Base-by-base conservation (phyloP, 2,113 vertebrate genomes). In the Cyprinodon brontotheroides region DNA sequence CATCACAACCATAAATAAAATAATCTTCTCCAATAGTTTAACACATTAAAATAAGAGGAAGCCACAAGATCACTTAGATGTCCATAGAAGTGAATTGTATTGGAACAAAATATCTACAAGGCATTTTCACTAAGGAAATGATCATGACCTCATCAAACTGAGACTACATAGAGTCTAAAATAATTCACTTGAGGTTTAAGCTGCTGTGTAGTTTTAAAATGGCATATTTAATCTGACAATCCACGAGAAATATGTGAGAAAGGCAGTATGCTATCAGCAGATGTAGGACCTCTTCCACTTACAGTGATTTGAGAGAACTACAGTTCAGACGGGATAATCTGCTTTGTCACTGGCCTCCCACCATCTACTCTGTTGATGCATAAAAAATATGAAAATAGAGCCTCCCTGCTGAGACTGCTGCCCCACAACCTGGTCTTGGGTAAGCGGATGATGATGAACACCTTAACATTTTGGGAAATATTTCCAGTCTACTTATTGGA, bases 271-370 rank as follows among this genome's bases (percentile, higher is more conserved):
- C 86, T 92, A 88, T 88, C 86, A 62, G 74, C 72, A 75, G 70
- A 66, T 60, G 40, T 77, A 76, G 80, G 83, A 89, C 74, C 71
- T 78, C 74, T 82, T 72, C 65, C 72, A 65, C 82, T 81, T 73
- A 43, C 45, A 61, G 68, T 45, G 80, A 91, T 88, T 88, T 88
- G 79, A 81, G 79, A 69, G 70, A n/a, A 79, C 81, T 81, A 87
- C 82, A 78, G 80, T 87, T 90, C 69, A 77, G 81, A 78, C 86
- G 84, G 79, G 78, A 83, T 87, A 88, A 79, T 78, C 73, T 65
- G 74, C 78, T 70, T 80, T 57, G 20, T 83, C 65, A 75, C 78
- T 75, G 75, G 73, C 62, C 75, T 83, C 80, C 78, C 65, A 15
- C 77, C 86, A 79, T 85, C 89, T 87, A 65, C 64, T 22, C 74